Base-by-base conservation (phyloP, 2,113 vertebrate genomes). In the Anas platyrhynchos region DNA sequence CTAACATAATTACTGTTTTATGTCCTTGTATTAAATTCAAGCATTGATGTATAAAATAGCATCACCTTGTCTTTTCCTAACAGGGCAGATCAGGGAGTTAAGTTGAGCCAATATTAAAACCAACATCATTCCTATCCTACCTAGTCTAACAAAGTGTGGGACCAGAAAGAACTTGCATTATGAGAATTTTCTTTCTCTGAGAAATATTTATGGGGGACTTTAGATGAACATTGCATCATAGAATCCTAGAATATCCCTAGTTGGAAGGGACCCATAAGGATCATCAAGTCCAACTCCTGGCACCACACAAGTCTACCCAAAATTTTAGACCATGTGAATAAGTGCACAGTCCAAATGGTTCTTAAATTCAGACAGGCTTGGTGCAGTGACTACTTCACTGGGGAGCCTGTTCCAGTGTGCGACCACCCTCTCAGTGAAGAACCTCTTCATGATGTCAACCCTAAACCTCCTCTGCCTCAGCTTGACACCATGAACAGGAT, bases 91-190 rank as follows among this genome's bases (percentile, higher is more conserved):
- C 20, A 3, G 63, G 23, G 20, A 77, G 26, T 20, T 10, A 69
- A 66, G 27, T 27, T 13, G 73, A 59, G 4, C 2, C 34, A 61
- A 2, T 52, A n/a, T 29, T 58, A 44, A 41, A 62, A 62, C 23
- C 25, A 36, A 25, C 2, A 23, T 1, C 1, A 29, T 56, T 86
- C 13, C 7, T 3, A 23, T 1, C 2, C 26, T 56, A 88, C 15
- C 7, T 46, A 46, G 7, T 31, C 21, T 80, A 32, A 50, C 4
- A 38, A 32, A 21, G 0, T 7, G 1, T 55, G 23, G 4, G 13
- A 75, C 14, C 2, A 79, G 38, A 83, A 88, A 46, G 5, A 2
- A n/a, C 1, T 14, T 76, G 3, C 2, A 44, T 72, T 75, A 68
- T 20, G 18, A 44, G 10, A 67, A 55, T 44, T 61, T 18, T 44